phyloP scores from a whole-genome alignment of 2,797 vertebrate genomes.

The Fistularia tabacaria region DNA sequence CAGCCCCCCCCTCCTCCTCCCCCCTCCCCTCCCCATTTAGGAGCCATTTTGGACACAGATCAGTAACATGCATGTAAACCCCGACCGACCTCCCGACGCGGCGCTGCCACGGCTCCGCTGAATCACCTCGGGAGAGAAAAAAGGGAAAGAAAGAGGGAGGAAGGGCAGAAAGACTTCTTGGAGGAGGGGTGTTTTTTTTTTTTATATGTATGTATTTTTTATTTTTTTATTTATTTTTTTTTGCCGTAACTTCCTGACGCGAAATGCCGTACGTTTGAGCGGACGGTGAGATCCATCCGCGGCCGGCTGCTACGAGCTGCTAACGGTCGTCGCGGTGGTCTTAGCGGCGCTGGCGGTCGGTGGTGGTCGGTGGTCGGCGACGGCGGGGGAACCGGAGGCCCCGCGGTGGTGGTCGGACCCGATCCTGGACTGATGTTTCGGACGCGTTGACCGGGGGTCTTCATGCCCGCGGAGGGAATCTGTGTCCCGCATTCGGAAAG shows the following conservation, averaged over 20 bases:
- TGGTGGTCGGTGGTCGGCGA: slow-evolving; percentile 27
- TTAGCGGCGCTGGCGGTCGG: too few species aligned
- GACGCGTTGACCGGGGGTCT: slow-evolving; percentile 47
- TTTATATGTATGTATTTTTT: too few species aligned
- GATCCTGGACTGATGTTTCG: slow-evolving; percentile 57
- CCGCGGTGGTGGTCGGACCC: slow-evolving; percentile 50
- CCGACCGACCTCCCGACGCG: slow-evolving; percentile 70
- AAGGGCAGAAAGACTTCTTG: too few species aligned
- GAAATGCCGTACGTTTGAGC: slow-evolving; percentile 27
- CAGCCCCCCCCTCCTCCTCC: slow-evolving; percentile 78
- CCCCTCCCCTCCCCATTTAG: slow-evolving; percentile 80
- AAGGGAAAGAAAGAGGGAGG: not conserved
- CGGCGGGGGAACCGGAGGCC: slow-evolving; percentile 57
- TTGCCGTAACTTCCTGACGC: slow-evolving; percentile 19
- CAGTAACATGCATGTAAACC: slow-evolving; percentile 76
- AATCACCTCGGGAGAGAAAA: slow-evolving; percentile 31
- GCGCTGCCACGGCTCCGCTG: slow-evolving; percentile 53
- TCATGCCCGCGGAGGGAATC: slow-evolving; percentile 69
- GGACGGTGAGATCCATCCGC: slow-evolving; percentile 26
- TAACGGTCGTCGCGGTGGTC: not conserved
- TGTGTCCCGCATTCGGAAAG: slow-evolving; percentile 64
- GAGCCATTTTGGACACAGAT: slow-evolving; percentile 93
- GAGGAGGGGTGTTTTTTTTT: too few species aligned
- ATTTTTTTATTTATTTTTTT: too few species aligned
- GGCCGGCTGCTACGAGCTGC: not conserved